A percentile compares a stretch with the other conserved stretches of the same genome.
Conservation (phyloP, 2,113 vertebrate species). For the Sylvietta virens region DNA sequence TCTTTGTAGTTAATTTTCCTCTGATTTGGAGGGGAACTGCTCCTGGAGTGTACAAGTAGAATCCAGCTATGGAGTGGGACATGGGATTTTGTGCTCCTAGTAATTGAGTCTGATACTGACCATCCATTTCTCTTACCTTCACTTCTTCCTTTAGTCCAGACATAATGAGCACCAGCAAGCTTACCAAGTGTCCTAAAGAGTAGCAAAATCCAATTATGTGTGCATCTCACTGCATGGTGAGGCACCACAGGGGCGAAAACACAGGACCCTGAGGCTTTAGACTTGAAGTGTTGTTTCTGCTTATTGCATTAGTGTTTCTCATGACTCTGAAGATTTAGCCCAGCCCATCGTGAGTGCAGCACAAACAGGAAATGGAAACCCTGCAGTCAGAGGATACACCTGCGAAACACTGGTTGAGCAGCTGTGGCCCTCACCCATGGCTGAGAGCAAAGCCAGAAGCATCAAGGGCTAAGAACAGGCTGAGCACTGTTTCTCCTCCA, state of each 20-base stretch:
- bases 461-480: neutral
- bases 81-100: neutral
- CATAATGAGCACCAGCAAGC: neutral
- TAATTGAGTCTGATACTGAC: neutral
- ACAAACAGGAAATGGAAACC: constrained; percentile 66
- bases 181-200: neutral
- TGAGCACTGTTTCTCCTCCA: neutral
- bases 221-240: neutral
- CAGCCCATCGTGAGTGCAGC: neutral
- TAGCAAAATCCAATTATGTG: neutral
- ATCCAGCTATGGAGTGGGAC: neutral
- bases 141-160: neutral
- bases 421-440: constrained; percentile 31
- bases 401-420: constrained; percentile 23
- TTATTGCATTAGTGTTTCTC: neutral
- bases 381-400: constrained; percentile 65
- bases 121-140: neutral
- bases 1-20: neutral
- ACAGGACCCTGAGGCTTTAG: neutral
- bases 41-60: neutral
- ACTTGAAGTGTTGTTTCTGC: neutral
- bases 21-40: neutral
- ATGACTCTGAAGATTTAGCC: constrained; percentile 3
- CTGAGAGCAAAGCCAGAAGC: neutral
- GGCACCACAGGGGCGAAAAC: neutral